Evolutionary conservation across 2,797 vertebrate species (phyloP).

Genomic region (Vespertilio murinus): DNA sequence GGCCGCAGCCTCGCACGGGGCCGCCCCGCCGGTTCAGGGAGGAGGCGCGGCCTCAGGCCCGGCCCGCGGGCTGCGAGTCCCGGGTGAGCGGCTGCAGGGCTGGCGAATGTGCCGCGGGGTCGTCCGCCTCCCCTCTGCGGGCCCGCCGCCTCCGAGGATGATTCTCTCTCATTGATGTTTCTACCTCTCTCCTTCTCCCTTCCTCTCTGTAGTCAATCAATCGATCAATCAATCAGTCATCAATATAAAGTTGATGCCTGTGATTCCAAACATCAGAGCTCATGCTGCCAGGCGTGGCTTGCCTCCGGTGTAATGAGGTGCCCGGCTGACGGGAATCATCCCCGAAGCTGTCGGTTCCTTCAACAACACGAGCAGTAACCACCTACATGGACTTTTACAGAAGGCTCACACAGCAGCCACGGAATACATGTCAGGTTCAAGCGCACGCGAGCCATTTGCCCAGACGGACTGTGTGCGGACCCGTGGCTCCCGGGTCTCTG

Average conservation of each 20-base stretch:
- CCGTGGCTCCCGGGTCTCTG: conserved; percentile 59
- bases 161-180: no score
- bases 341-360: not conserved
- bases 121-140: not conserved
- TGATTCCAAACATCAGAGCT: not conserved
- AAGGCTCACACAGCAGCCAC: not conserved
- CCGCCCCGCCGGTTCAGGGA: no score
- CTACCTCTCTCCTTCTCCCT: no score
- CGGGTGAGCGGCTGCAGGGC: conserved; percentile 32
- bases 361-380: not conserved
- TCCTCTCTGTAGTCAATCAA: no score
- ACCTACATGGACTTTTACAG: no score
- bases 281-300: no score
- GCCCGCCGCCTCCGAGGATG: conserved; percentile 33
- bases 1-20: conserved; percentile 23
- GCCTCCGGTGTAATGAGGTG: no score
- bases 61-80: conserved; percentile 42
- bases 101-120: conserved; percentile 19
- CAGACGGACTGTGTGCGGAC: not conserved
- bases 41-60: no score
- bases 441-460: not conserved
- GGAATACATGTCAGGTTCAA: not conserved
- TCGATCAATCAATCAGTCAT: no score
- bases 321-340: no score
- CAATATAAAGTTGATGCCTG: no score